Conservation (phyloP, 2,113 vertebrate genomes). For the Salvelinus sp. region DNA sequence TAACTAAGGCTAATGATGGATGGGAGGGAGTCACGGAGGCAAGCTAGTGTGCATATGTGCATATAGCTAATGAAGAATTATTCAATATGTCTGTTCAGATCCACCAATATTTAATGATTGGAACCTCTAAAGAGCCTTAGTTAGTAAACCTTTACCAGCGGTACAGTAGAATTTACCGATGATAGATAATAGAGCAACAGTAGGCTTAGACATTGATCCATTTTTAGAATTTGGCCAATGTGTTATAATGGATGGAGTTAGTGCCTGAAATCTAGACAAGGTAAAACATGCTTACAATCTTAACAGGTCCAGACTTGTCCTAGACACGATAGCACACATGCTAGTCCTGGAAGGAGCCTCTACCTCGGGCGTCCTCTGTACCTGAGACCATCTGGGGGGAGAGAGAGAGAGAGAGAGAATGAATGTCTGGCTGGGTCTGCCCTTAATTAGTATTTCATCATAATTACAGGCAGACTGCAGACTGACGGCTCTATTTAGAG, state of each 20-base stretch:
- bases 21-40: not conserved
- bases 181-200: too few relatives aligned
- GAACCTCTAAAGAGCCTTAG: not conserved
- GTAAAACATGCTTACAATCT: too few relatives aligned
- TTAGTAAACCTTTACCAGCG: too few relatives aligned
- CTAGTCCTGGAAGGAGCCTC: conserved; percentile 25
- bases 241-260: too few relatives aligned
- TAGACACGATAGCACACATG: conserved; percentile 26
- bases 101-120: not conserved
- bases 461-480: conserved; percentile 58
- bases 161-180: too few relatives aligned
- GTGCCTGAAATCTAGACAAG: too few relatives aligned
- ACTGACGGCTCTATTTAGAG: conserved; percentile 62
- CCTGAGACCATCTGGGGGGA: conserved; percentile 62
- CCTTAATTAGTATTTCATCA: conserved; percentile 69
- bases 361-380: conserved; percentile 52
- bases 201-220: too few relatives aligned
- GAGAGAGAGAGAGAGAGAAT: not conserved
- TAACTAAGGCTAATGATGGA: conserved; percentile 6
- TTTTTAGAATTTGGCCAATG: too few relatives aligned
- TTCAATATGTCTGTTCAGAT: not conserved
- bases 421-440: conserved; percentile 44
- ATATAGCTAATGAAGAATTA: conserved; percentile 10
- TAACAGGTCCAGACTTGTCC: not conserved
- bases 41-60: conserved; percentile 2